Conservation (phyloP, 2,797 vertebrate genomes). For the Vireo griseus region DNA sequence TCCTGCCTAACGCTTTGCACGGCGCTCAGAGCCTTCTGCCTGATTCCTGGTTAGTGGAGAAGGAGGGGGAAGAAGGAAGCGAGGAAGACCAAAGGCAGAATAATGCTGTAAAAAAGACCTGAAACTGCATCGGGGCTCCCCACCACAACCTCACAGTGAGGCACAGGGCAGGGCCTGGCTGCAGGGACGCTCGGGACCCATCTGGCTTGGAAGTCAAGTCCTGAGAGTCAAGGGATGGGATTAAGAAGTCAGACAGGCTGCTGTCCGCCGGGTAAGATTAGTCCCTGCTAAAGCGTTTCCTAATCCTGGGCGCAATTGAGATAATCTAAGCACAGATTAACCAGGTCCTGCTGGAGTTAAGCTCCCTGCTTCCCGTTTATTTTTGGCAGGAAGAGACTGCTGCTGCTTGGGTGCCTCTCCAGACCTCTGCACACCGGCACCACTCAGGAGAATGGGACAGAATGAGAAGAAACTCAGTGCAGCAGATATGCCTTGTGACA, state of each 20-base stretch:
- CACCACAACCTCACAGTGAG: neutral
- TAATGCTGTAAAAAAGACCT: neutral
- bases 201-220: neutral
- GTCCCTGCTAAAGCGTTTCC: neutral
- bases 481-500: rapidly evolving
- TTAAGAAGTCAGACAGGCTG: neutral
- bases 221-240: neutral
- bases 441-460: rapidly evolving
- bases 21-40: neutral
- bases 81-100: neutral
- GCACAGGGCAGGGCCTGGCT: neutral
- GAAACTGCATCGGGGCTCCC: neutral
- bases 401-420: rapidly evolving
- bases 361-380: neutral
- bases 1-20: neutral
- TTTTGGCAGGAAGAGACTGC: neutral
- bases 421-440: rapidly evolving
- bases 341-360: conserved; percentile 13
- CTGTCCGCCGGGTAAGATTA: neutral
- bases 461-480: neutral
- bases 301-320: neutral
- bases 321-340: conserved; percentile 53
- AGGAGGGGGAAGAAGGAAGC: neutral
- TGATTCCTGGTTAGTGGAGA: neutral
- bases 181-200: neutral